Percentiles rank a stretch among this genome's conserved stretches.
Conservation (phyloP, 2,888 invertebrate species). For the Lordiphosa fenestrarum region DNA sequence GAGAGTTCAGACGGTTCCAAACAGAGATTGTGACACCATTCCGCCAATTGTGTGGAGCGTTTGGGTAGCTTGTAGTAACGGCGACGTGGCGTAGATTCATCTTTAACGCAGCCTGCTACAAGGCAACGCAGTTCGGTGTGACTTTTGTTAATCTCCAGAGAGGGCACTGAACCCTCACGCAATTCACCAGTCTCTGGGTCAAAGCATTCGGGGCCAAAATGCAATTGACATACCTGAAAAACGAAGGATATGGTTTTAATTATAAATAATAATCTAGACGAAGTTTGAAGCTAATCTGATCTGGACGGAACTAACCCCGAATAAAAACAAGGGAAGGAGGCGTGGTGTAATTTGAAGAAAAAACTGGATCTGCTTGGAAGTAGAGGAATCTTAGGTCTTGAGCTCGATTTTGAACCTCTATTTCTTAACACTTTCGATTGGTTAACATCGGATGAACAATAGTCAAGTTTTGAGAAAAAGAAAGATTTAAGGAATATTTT, state of each 20-base stretch:
- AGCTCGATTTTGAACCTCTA: no score
- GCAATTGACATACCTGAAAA: slow-evolving; percentile 53
- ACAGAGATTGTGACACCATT: slow-evolving; percentile 66
- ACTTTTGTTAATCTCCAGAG: slow-evolving; percentile 22
- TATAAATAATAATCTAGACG: no score
- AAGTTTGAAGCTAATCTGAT: no score
- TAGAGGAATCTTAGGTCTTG: no score
- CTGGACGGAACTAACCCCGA: no score
- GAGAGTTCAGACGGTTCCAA: slow-evolving; percentile 14
- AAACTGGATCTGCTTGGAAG: no score
- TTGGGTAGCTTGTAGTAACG: slow-evolving; percentile 52
- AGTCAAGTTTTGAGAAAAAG: no score
- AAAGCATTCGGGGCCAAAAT: slow-evolving; percentile 57
- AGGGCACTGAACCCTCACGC: slow-evolving; percentile 54
- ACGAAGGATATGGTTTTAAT: background rate
- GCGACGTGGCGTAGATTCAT: slow-evolving; percentile 20
- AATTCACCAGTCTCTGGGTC: slow-evolving; percentile 34
- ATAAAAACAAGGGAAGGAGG: no score
- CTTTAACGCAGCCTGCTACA: slow-evolving; percentile 39
- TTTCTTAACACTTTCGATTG: no score
- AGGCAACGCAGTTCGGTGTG: slow-evolving; percentile 37
- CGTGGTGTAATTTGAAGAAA: no score
- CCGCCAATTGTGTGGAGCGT: slow-evolving; percentile 21
- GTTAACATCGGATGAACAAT: no score
- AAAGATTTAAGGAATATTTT: no score